Conservation (phyloP, 2,113 vertebrate genomes). For the Donacobius atricapilla region DNA sequence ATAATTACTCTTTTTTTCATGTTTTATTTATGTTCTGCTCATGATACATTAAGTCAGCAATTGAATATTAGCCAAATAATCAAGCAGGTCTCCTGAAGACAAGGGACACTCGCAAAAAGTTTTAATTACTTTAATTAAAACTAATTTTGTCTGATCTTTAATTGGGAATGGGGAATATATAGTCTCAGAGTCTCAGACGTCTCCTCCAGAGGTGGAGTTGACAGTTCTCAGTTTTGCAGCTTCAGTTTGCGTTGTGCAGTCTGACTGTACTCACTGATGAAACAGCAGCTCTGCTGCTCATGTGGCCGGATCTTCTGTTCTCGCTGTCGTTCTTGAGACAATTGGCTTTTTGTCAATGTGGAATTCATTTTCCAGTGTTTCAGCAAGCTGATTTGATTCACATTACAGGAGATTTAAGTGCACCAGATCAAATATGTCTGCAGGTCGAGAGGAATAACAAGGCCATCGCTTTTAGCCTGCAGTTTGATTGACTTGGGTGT, state of each 20-base stretch:
- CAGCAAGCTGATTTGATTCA: neutral
- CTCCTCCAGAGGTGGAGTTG: neutral
- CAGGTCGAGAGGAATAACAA: neutral
- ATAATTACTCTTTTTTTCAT: neutral
- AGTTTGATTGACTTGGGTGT: neutral
- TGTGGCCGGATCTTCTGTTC: neutral
- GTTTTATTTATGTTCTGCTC: neutral
- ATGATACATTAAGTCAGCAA: neutral
- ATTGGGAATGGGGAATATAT: neutral
- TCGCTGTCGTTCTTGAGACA: neutral
- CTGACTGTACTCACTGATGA: neutral
- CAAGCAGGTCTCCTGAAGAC: neutral
- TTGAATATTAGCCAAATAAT: neutral
- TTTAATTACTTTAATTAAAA: slow-evolving; percentile 6
- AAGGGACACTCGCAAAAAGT: neutral
- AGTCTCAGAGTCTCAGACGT: neutral
- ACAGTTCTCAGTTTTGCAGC: neutral
- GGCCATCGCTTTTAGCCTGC: neutral
- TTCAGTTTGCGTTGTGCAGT: neutral
- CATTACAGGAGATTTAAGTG: neutral
- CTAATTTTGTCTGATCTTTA: neutral
- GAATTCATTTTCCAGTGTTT: neutral
- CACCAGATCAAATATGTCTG: neutral
- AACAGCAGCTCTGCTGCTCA: neutral
- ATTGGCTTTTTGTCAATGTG: neutral